Evolutionary conservation across 2,888 invertebrate genomes (phyloP), one percentile per base, ranked within the genome.

Genomic region (Diaprepes abbreviatus): DNA sequence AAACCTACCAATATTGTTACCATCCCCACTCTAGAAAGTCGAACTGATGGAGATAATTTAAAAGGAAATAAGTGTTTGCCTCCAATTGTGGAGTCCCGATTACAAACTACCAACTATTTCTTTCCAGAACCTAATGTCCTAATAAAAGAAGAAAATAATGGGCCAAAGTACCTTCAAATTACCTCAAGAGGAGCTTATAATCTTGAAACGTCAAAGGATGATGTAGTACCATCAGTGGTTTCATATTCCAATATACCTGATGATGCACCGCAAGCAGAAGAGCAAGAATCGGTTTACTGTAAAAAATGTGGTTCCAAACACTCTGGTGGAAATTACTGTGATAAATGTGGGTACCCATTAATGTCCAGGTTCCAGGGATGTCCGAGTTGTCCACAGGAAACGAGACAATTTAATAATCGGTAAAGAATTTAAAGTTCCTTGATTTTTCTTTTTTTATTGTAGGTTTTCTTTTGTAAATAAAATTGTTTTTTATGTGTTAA

Each of bases 291-390:
- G 10, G 19, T 10, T 21, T 55, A 31, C 19, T 55, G 64, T 21
- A 31, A 14, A 12, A 43, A 33, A 21, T 64, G 64, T 21, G 64
- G 64, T 0, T 33, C 21, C 19, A 43, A 43, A 31, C 43, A 55
- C 17, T 16, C 19, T 12, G 64, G 64, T 9, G 33, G 43, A 12
- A 55, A 31, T 43, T 64, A 54, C 40, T 64, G 64, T 31, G 31
- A 21, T 14, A 40, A 55, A 19, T 64, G 64, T 21, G 64, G 64
- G 7, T 33, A 24, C 12, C 55, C 55, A 3, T n/a, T 64, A 12
- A 31, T 28, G 24, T n/a, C n/a, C 1, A 19, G 21, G 4, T 7
- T 5, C 24, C 12, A 3, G 4, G n/a, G 6, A 12, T 40, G 40
- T 9, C 28, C 40, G n/a, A 54, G 16, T 17, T 54, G 54, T 36